These are phyloP conservation scores for Chloromyia formosa DNA, from an alignment of 2,888 invertebrate genomes.

Conservation along the genomic window DNA sequence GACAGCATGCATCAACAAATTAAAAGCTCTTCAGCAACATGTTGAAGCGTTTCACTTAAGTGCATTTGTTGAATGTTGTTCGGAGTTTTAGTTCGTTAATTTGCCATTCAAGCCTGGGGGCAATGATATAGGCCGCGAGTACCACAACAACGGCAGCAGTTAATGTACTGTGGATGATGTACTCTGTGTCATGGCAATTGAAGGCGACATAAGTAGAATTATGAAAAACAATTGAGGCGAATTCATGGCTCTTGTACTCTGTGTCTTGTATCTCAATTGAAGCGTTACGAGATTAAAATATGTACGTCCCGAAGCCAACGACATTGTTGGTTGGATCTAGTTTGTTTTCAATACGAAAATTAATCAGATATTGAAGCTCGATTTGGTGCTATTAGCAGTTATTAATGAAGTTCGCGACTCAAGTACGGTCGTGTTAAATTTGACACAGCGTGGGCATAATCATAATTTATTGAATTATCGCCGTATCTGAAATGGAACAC, in stretches of 20 bases:
- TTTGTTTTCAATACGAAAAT: neutral
- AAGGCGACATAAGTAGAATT: constrained; percentile 37
- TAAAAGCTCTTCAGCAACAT: constrained; percentile 36
- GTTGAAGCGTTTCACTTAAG: constrained; percentile 41
- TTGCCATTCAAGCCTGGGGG: constrained; percentile 40
- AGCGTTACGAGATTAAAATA: constrained; percentile 25
- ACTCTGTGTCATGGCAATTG: constrained; percentile 33
- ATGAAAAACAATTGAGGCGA: constrained; percentile 34
- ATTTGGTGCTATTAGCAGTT: constrained; percentile 27
- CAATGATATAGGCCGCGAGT: constrained; percentile 2
- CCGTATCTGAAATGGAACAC: constrained; percentile 2
- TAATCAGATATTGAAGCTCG: constrained; percentile 24
- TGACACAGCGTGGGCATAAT: constrained; percentile 31
- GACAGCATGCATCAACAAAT: constrained; percentile 35
- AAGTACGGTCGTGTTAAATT: neutral
- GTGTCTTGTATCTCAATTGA: neutral
- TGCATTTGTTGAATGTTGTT: constrained; percentile 18
- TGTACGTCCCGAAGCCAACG: neutral
- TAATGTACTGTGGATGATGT: constrained; percentile 40
- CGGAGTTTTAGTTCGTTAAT: constrained; percentile 4
- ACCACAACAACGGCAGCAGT: constrained; percentile 15
- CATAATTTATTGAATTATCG: constrained; percentile 14
- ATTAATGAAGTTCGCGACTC: constrained; percentile 26
- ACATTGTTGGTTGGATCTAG: neutral
- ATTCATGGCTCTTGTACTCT: neutral